These are phyloP conservation scores for Peromyscus leucopus DNA, from an alignment of 2,113 vertebrate genomes.

Conservation along the genomic window DNA sequence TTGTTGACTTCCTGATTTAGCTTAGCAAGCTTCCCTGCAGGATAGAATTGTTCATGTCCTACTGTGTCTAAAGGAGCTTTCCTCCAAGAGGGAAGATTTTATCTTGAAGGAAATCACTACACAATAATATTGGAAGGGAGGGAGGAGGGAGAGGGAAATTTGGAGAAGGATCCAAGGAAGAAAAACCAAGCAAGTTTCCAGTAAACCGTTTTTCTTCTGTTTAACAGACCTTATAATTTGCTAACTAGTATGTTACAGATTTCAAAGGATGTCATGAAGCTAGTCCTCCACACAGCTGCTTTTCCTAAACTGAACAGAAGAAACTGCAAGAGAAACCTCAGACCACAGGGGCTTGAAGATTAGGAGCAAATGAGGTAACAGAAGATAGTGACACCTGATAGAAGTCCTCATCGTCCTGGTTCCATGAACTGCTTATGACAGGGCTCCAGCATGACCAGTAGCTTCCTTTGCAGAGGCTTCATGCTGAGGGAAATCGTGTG, in stretches of 20 bases:
- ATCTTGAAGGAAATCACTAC: neutral
- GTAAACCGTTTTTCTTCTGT: neutral
- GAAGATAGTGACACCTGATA: constrained; percentile 61
- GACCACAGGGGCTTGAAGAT: constrained; percentile 47
- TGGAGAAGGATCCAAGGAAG: neutral
- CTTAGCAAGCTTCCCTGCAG: neutral
- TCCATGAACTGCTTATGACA: constrained; percentile 60
- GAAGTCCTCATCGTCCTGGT: neutral
- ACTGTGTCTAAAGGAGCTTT: neutral
- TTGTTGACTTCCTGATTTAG: neutral
- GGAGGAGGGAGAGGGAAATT: neutral
- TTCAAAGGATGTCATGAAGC: constrained; percentile 1
- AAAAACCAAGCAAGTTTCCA: neutral
- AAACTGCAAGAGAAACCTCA: constrained; percentile 70
- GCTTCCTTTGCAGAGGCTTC: neutral
- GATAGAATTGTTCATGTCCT: no score
- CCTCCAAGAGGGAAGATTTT: neutral
- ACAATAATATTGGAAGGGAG: neutral
- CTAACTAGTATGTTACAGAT: neutral
- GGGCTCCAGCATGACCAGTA: neutral
- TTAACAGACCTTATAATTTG: constrained; percentile 6
- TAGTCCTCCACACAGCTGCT: neutral
- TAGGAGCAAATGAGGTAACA: constrained; percentile 63
- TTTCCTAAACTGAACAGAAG: constrained; percentile 59
- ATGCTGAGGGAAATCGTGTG: neutral